phyloP scores from a whole-genome alignment of 2,797 vertebrate genomes.

The Oophaga sylvatica region DNA sequence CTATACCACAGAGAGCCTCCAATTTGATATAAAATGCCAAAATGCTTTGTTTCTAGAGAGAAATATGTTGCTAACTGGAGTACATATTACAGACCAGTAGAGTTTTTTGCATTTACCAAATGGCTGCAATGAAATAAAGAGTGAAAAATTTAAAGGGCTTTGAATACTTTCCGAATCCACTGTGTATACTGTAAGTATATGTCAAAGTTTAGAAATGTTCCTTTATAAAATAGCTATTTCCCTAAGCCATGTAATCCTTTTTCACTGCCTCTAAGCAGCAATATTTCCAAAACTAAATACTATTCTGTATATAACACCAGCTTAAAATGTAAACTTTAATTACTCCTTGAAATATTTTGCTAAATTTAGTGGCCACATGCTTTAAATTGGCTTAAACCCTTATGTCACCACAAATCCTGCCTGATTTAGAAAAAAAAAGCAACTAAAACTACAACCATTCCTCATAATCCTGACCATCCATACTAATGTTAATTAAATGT shows the following conservation, averaged over 20 bases:
- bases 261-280: not conserved
- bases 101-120: too few relatives aligned
- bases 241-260: not conserved
- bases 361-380: not conserved
- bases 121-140: too few relatives aligned
- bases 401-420: conserved; percentile 7
- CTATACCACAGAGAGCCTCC: too few relatives aligned
- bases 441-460: conserved; percentile 13
- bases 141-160: too few relatives aligned
- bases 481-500: conserved; percentile 55
- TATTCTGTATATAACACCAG: not conserved
- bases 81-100: too few relatives aligned
- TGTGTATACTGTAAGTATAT: too few relatives aligned
- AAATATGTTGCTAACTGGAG: too few relatives aligned
- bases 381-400: not conserved
- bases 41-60: too few relatives aligned
- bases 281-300: not conserved
- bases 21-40: too few relatives aligned
- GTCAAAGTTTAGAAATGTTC: too few relatives aligned
- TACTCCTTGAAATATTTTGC: not conserved
- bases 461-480: conserved; percentile 41
- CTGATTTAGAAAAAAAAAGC: not conserved
- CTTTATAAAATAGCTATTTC: not conserved
- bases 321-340: not conserved
- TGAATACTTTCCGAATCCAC: too few relatives aligned